Evolutionary conservation across 2,888 invertebrate genomes (phyloP).

Genomic region (Stramonita haemastoma): DNA sequence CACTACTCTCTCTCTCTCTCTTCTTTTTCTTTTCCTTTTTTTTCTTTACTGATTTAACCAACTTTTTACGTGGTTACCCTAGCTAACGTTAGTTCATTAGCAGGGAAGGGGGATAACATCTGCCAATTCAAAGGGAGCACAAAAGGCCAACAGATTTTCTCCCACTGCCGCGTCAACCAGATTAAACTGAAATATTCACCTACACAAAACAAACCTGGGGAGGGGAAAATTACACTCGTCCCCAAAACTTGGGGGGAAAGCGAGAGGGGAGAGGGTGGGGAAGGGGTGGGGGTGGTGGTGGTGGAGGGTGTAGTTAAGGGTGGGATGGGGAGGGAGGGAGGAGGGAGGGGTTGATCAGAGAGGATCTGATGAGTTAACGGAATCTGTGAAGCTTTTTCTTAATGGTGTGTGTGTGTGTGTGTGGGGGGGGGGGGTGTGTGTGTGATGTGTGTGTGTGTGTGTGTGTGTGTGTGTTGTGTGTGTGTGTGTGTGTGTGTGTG

Average conservation of each 20-base stretch:
- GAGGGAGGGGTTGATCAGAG: not conserved
- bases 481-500: not conserved
- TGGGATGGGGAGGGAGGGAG: not conserved
- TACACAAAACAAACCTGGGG: not conserved
- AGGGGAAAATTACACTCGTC: not conserved
- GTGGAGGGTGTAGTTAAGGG: not conserved
- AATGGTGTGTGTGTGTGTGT: not conserved
- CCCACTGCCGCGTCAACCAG: not conserved
- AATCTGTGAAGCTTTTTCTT: not conserved
- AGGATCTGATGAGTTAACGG: not conserved
- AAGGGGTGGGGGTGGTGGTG: not conserved
- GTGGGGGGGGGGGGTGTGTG: not conserved
- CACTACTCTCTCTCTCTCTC: not conserved
- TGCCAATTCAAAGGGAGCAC: not conserved
- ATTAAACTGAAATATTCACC: conserved; percentile 22
- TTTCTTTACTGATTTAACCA: not conserved
- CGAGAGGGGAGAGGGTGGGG: not conserved
- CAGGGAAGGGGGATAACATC: not conserved
- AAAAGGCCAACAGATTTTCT: conserved; percentile 17
- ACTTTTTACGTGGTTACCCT: too few species aligned
- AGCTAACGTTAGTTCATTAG: too few species aligned
- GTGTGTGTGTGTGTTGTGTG: not conserved
- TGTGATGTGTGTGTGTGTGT: not conserved
- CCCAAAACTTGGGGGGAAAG: not conserved
- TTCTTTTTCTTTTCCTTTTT: not conserved